Percentiles rank a stretch among this genome's conserved stretches.
phyloP scores from a whole-genome alignment of 2,888 invertebrate species.

The Sarcophaga variegata region DNA sequence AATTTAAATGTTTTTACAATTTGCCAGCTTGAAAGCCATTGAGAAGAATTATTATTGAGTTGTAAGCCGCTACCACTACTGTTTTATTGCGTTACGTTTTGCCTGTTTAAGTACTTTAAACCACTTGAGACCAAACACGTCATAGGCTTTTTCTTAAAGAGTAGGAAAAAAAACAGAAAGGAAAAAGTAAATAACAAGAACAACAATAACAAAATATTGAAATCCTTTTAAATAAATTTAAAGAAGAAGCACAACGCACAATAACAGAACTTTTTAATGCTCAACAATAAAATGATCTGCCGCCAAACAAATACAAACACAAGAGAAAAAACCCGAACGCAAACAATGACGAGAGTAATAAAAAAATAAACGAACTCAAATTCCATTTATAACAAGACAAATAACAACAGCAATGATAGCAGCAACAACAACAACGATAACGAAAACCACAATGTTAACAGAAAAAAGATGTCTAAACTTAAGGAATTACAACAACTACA shows the following conservation, averaged over 20 bases:
- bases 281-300: conserved; percentile 23
- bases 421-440: background rate
- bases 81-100: no score
- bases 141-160: no score
- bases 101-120: no score
- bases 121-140: background rate
- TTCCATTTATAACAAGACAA: conserved; percentile 33
- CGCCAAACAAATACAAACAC: conserved; percentile 11
- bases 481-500: conserved; percentile 8
- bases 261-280: background rate
- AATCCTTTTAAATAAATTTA: background rate
- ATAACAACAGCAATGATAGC: background rate
- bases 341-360: conserved; percentile 2
- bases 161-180: background rate
- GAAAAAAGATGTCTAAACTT: background rate
- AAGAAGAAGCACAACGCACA: background rate
- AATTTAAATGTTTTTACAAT: no score
- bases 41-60: no score
- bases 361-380: background rate
- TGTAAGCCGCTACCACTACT: no score
- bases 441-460: background rate
- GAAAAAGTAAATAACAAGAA: background rate
- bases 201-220: background rate
- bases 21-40: no score
- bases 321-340: conserved; percentile 6